These are phyloP conservation scores for Arothron firmamentum DNA, from an alignment of 2,113 vertebrate species.

Conservation along the genomic window DNA sequence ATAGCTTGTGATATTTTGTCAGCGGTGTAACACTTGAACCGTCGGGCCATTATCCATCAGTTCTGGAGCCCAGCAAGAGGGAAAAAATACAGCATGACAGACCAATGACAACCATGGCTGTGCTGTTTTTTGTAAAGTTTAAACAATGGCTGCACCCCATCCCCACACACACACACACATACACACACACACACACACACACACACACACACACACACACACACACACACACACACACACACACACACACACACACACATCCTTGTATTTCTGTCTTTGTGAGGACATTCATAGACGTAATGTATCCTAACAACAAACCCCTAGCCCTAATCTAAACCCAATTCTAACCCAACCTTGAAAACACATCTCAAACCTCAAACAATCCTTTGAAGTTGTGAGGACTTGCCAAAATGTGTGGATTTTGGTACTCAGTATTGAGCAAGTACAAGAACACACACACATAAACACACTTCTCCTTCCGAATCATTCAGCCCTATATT, in stretches of 20 bases:
- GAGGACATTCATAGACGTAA: too few species aligned
- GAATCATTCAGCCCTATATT: constrained; percentile 47
- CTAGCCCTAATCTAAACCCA: background rate
- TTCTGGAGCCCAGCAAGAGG: constrained; percentile 12
- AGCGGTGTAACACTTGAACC: constrained; percentile 42
- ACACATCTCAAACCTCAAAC: too few species aligned
- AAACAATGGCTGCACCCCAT: constrained; percentile 44
- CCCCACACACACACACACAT: background rate
- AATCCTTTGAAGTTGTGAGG: too few species aligned
- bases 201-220: background rate
- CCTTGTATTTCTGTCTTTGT: background rate
- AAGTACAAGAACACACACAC: background rate
- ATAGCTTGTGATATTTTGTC: constrained; percentile 33
- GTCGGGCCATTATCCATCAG: constrained; percentile 23
- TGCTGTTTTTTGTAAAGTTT: constrained; percentile 41
- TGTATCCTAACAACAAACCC: background rate
- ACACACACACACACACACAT: background rate
- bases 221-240: background rate
- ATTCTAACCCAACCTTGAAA: too few species aligned
- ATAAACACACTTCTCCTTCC: constrained; percentile 15
- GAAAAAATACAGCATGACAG: constrained; percentile 29
- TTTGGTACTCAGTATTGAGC: too few species aligned
- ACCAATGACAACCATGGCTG: constrained; percentile 36
- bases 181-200: background rate
- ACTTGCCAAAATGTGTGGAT: too few species aligned